Conservation (phyloP, 2,888 invertebrate species). For the Sinelater perroti region DNA sequence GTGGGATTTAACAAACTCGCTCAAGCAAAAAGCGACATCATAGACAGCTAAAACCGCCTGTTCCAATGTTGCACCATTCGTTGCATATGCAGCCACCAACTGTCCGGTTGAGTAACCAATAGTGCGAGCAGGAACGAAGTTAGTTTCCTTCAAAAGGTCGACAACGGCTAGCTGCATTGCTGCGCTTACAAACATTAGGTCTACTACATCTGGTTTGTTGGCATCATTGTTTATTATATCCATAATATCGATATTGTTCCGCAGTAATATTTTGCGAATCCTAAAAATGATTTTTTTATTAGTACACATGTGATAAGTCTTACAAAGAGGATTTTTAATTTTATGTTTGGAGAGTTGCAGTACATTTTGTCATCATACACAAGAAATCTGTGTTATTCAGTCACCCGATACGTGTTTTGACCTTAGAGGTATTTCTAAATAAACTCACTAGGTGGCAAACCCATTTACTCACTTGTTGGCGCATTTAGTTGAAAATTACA, state of each 20-base stretch:
- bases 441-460: too few relatives aligned
- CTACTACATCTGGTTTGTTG: not conserved
- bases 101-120: slow-evolving; percentile 87
- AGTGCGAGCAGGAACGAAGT: slow-evolving; percentile 48
- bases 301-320: too few relatives aligned
- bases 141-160: slow-evolving; percentile 64
- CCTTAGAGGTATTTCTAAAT: too few relatives aligned
- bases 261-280: slow-evolving; percentile 20
- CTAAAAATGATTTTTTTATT: too few relatives aligned
- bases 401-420: too few relatives aligned
- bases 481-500: too few relatives aligned
- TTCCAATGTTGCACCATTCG: slow-evolving; percentile 83
- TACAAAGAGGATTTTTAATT: too few relatives aligned
- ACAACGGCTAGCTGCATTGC: slow-evolving; percentile 67
- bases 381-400: too few relatives aligned
- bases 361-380: too few relatives aligned
- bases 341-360: too few relatives aligned
- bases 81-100: slow-evolving; percentile 90
- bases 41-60: slow-evolving; percentile 64
- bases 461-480: too few relatives aligned
- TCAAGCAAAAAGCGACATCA: not conserved
- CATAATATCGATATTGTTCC: slow-evolving; percentile 19
- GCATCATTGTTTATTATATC: slow-evolving; percentile 11
- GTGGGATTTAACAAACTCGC: too few relatives aligned
- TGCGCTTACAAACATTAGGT: slow-evolving; percentile 21